Base-by-base conservation (phyloP, 2,888 invertebrate species). In the Drosophila stalkeri region DNA sequence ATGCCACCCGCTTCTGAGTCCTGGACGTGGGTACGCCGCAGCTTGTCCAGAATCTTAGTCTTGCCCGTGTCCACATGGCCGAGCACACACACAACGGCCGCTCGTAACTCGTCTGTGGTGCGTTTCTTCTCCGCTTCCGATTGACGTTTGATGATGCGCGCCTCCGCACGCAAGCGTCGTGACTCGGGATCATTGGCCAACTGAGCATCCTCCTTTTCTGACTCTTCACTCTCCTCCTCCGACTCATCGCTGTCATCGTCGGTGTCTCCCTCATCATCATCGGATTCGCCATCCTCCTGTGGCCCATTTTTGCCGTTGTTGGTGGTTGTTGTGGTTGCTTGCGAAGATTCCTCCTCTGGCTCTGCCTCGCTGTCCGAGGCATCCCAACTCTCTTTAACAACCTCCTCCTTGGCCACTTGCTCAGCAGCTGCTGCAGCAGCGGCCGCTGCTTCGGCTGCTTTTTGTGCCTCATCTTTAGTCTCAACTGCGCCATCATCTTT, bases 11-110 rank as follows among this genome's bases (percentile, higher is more conserved):
- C 99, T 94, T 99, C 99, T 0, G 97, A 97, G 81, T 98, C 98
- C 92, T 98, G 98, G 0, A 98, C 98, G 91, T 98, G 96, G 0
- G 98, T 98, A 51, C 98, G 94, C 27, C 98, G 94, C 60, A 98
- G 94, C 93, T 99, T 99, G 92, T 99, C 99, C 63, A 99, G 93
- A 91, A 99, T 99, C 93, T 99, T 99, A 0, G 99, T 99, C 94
- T 99, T 99, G 67, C 99, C 99, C 0, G 99, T 99, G 94, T 99
- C 99, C 57, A 99, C 99, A 93, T 99, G 99, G 0, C 99, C 99
- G 2, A 99, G 94, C 0, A 99, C 99, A 92, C 99, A 99, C 1
- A 99, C 99, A 2, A 99, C 98, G 1, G 99, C 98, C 0, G 99
- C 98, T 52, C 99, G 95, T 2, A 99, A 94, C 49, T 95, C 94